These are phyloP conservation scores for Zaprionus tsacasi DNA, from an alignment of 1,140 invertebrate genomes.

Conservation along the genomic window DNA sequence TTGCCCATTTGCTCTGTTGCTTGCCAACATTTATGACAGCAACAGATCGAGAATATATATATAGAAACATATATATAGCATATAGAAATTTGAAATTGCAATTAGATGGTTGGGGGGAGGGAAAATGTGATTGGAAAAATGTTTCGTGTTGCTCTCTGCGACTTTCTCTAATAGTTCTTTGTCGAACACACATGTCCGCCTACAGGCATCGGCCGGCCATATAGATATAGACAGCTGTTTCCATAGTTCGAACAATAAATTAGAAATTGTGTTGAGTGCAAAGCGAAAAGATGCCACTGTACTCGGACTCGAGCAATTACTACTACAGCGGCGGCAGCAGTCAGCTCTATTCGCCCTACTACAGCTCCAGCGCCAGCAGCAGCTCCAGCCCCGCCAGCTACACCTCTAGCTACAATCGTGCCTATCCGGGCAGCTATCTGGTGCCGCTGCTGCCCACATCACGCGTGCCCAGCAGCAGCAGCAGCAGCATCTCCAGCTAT, in stretches of 20 bases:
- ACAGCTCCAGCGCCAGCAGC: constrained; percentile 83
- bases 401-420: constrained; percentile 72
- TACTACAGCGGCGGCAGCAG: constrained; percentile 84
- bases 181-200: no score
- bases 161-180: not conserved
- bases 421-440: constrained; percentile 70
- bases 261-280: constrained; percentile 11
- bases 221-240: constrained; percentile 38
- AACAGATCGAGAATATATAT: constrained; percentile 21
- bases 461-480: constrained; percentile 45
- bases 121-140: not conserved
- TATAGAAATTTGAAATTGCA: constrained; percentile 7
- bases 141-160: no score
- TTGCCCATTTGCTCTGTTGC: constrained; percentile 4
- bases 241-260: constrained; percentile 16
- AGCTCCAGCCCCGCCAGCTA: constrained; percentile 48
- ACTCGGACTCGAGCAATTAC: constrained; percentile 76
- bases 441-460: constrained; percentile 62
- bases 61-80: constrained; percentile 12
- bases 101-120: not conserved
- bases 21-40: constrained; percentile 60
- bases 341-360: constrained; percentile 85
- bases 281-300: constrained; percentile 73
- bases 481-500: constrained; percentile 37
- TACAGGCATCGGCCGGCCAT: not conserved